Conservation (phyloP, 2,797 vertebrate species). For the Eulemur rubriventer region DNA sequence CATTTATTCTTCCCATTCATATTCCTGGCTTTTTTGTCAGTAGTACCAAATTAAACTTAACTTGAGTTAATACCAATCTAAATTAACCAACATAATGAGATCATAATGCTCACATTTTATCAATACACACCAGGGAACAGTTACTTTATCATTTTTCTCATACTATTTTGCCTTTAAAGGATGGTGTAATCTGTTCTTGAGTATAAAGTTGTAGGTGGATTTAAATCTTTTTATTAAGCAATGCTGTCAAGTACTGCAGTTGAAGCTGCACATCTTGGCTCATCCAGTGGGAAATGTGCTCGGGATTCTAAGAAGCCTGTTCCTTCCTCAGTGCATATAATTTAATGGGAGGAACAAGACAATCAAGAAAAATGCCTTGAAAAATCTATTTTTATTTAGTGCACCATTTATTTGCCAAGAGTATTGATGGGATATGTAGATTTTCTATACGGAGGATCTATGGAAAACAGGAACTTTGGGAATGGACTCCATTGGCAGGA, state of each 20-base stretch:
- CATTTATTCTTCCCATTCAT: neutral
- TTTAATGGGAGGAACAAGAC: slow-evolving; percentile 56
- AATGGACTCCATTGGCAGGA: neutral
- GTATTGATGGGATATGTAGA: neutral
- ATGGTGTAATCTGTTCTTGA: slow-evolving; percentile 38
- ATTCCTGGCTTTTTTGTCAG: neutral
- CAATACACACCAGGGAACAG: slow-evolving; percentile 19
- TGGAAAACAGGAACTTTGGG: neutral
- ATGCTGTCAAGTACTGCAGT: slow-evolving; percentile 29
- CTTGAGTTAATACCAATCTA: slow-evolving; percentile 26
- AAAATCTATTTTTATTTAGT: slow-evolving; percentile 51
- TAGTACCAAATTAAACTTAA: slow-evolving; percentile 35
- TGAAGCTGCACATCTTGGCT: slow-evolving; percentile 49
- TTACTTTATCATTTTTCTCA: slow-evolving; percentile 47
- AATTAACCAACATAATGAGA: slow-evolving; percentile 11
- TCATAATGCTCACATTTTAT: slow-evolving; percentile 26
- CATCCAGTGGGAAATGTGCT: slow-evolving; percentile 41
- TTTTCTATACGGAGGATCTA: neutral
- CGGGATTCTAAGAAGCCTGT: slow-evolving; percentile 32
- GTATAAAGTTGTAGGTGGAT: slow-evolving; percentile 63
- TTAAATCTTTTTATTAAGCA: slow-evolving; percentile 57
- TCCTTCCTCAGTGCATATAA: slow-evolving; percentile 24
- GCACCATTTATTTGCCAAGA: slow-evolving; percentile 32
- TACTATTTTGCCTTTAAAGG: slow-evolving; percentile 33
- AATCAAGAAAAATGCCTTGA: slow-evolving; percentile 41